phyloP scores from a whole-genome alignment of 2,888 invertebrate species.

The Ophraella communa region DNA sequence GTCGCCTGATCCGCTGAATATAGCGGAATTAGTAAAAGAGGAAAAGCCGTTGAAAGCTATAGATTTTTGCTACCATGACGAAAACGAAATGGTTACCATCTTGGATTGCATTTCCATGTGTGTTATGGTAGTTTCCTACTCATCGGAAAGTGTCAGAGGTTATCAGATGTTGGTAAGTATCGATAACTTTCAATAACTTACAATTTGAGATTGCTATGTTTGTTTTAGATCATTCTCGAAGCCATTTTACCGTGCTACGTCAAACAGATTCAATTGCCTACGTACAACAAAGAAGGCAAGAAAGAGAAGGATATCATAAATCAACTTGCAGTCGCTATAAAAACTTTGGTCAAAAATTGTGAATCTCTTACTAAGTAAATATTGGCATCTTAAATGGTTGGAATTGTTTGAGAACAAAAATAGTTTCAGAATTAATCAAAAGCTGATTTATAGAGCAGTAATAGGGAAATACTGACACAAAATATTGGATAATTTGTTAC shows the following conservation, averaged over 20 bases:
- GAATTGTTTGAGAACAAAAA: no score
- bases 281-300: slow-evolving; percentile 89
- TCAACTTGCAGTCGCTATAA: slow-evolving; percentile 91
- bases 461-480: no score
- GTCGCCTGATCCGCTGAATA: slow-evolving; percentile 92
- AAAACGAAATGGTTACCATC: slow-evolving; percentile 95
- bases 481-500: no score
- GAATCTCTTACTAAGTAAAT: slow-evolving; percentile 93
- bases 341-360: slow-evolving; percentile 94
- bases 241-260: slow-evolving; percentile 96
- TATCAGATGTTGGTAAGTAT: slow-evolving; percentile 86
- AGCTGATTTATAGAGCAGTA: no score
- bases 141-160: slow-evolving; percentile 91
- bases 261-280: slow-evolving; percentile 88
- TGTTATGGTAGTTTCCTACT: slow-evolving; percentile 98
- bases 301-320: slow-evolving; percentile 92
- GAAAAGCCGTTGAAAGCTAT: slow-evolving; percentile 91
- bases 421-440: no score
- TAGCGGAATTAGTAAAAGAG: slow-evolving; percentile 89
- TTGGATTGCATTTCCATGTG: slow-evolving; percentile 98
- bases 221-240: slow-evolving; percentile 85
- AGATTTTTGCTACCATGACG: slow-evolving; percentile 98
- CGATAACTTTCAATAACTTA: no score
- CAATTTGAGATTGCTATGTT: not conserved
- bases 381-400: no score